Evolutionary conservation across 2,797 vertebrate genomes (phyloP), one percentile per base, ranked within the genome.

Genomic region (Myripristis jacobus): DNA sequence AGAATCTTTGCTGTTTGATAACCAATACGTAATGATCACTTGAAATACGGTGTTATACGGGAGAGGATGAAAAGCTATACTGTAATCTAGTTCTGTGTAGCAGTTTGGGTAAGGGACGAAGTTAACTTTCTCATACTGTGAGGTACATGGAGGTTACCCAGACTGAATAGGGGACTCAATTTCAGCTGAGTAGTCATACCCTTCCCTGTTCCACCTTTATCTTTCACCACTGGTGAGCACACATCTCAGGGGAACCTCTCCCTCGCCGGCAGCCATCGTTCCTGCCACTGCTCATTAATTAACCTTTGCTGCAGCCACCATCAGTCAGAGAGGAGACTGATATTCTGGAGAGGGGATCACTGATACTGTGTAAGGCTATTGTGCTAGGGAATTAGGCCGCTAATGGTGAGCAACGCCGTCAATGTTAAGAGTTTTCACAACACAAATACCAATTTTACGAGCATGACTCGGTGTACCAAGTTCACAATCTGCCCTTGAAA

Each of bases 251-350:
- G 87, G 89, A 80, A 73, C 67, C 59, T 82, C 75, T 84, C 83
- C 86, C 81, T 77, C n/a, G 77, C 85, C 64, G 72, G 80, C 79
- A 83, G 88, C 87, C 84, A 75, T 85, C 47, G 71, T 75, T 88
- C 69, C 86, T 83, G 85, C 89, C 82, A 59, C 81, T 73, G 82
- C 87, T 90, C 87, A 88, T 92, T 90, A 90, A 92, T 92, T 92
- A 91, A 92, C 88, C 89, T 92, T 90, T 89, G 82, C 84, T 79
- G 84, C 77, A 79, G 83, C 75, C 61, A 27, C 82, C 83, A 85
- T 90, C 86, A 84, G 83, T 83, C 85, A 87, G 71, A 57, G 66
- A 70, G 72, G 59, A 24, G 77, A 53, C 72, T 71, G 71, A 73
- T 80, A 80, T 78, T 75, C 66, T 64, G 77, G 70, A 70, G 68